Evolutionary conservation across 2,888 invertebrate genomes (phyloP).

Genomic region (Catocala fraxini): DNA sequence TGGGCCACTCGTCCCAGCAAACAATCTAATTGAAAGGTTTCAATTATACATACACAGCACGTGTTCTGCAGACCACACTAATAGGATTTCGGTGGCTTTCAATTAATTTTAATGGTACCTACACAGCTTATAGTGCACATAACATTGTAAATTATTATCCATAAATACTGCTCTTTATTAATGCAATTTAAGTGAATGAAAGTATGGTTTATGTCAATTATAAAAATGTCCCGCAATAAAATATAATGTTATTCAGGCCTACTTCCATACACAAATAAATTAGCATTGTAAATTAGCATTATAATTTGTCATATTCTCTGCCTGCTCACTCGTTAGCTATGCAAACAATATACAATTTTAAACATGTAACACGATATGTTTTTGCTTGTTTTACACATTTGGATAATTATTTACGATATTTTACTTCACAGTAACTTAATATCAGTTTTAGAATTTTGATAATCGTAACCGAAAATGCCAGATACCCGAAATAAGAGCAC

Average conservation of each 20-base stretch:
- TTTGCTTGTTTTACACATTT: no score
- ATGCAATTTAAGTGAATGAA: constrained; percentile 1
- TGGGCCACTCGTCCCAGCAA: constrained; percentile 67
- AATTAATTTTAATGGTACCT: constrained; percentile 47
- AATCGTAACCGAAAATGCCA: no score
- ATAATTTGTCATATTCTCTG: constrained; percentile 62
- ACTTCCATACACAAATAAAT: constrained; percentile 65
- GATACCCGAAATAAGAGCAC: no score
- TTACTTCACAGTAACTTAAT: no score
- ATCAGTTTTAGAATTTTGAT: no score
- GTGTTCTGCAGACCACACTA: constrained; percentile 33
- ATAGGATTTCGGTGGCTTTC: constrained; percentile 39
- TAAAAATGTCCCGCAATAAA: constrained; percentile 73
- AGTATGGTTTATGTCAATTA: constrained; percentile 12
- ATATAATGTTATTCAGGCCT: constrained; percentile 70
- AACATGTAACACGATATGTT: background rate
- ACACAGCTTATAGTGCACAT: constrained; percentile 6
- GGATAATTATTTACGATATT: no score
- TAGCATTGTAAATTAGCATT: constrained; percentile 76
- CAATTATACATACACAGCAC: constrained; percentile 61
- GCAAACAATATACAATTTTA: constrained; percentile 20
- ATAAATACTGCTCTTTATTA: background rate
- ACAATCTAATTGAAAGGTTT: constrained; percentile 67
- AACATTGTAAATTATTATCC: no score
- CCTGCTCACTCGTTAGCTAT: constrained; percentile 41